Evolutionary conservation across 2,888 invertebrate genomes (phyloP).

Genomic region (Drepana falcataria): DNA sequence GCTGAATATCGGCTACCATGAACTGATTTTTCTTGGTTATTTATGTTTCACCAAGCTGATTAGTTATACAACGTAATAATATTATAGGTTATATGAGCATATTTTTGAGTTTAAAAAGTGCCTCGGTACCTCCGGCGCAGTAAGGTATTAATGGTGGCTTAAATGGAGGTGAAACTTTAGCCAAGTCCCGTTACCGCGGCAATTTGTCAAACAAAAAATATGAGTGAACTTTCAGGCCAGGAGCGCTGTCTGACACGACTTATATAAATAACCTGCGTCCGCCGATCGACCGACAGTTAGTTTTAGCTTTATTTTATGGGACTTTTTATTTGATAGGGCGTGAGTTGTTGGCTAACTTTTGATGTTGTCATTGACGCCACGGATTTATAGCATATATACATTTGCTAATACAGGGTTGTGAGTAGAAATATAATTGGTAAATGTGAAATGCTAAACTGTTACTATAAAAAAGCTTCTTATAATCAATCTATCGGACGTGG

Average conservation of each 20-base stretch:
- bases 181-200: constrained; percentile 69
- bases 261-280: constrained; percentile 62
- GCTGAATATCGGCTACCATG: too few relatives aligned
- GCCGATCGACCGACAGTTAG: constrained; percentile 40
- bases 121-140: constrained; percentile 45
- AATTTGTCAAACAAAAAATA: constrained; percentile 77
- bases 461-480: too few relatives aligned
- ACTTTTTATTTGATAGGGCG: constrained; percentile 38
- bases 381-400: background rate
- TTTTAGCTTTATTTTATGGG: constrained; percentile 43
- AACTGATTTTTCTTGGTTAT: too few relatives aligned
- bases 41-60: background rate
- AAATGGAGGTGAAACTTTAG: constrained; percentile 72
- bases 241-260: constrained; percentile 64
- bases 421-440: too few relatives aligned
- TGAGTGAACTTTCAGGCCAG: constrained; percentile 64
- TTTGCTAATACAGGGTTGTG: too few relatives aligned
- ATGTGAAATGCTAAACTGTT: too few relatives aligned
- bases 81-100: background rate
- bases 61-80: background rate
- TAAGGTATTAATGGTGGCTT: constrained; percentile 61
- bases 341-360: constrained; percentile 25
- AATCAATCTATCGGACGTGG: too few relatives aligned
- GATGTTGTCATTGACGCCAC: constrained; percentile 10
- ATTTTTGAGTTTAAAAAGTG: constrained; percentile 45